Evolutionary conservation across 2,797 vertebrate species (phyloP), one percentile per base, ranked within the genome.

Genomic region (Simalia tracyae): DNA sequence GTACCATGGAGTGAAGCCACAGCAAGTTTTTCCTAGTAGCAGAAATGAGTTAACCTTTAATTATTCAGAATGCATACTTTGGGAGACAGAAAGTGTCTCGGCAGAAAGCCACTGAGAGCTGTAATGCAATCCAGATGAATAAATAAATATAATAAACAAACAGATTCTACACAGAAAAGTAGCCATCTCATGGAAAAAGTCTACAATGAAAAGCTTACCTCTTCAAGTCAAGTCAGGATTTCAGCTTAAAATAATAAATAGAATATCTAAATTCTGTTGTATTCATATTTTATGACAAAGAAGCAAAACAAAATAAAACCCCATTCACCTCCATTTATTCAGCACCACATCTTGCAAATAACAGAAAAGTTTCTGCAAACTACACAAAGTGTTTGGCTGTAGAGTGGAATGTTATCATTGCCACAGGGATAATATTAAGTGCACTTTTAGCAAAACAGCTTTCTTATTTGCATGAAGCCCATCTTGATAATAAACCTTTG

Each of bases 381-480:
- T 2, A 95, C 81, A 87, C 92, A 94, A 96, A 93, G n/a, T 17
- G 90, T 86, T 87, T 28, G 86, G 54, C 93, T 95, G 93, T 93
- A 93, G 94, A 89, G n/a, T 11, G 64, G 91, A 96, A 95, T 54
- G 72, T 91, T 93, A 93, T 17, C 19, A 94, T 95, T 92, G 92
- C 61, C 72, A 89, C 84, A 64, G 19, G 85, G 87, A 93, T 88
- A 89, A 93, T 95, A 92, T 92, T 96, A 94, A 95, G 88, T 81
- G 50, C 66, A 89, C 89, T 86, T 84, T 50, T 93, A 96, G 95
- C 60, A 94, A 96, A 96, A 94, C 46, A 87, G 24, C 59, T 28
- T 86, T 91, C 31, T 85, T 94, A 95, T 95, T 96, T 96, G 72
- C 91, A 95, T 93, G 91, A 95, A 96, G 92, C 91, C 46, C 86